A percentile compares a stretch with the other conserved stretches of the same genome.
Evolutionary conservation across 2,113 vertebrate genomes (phyloP).

Genomic region (Neoarius graeffei): DNA sequence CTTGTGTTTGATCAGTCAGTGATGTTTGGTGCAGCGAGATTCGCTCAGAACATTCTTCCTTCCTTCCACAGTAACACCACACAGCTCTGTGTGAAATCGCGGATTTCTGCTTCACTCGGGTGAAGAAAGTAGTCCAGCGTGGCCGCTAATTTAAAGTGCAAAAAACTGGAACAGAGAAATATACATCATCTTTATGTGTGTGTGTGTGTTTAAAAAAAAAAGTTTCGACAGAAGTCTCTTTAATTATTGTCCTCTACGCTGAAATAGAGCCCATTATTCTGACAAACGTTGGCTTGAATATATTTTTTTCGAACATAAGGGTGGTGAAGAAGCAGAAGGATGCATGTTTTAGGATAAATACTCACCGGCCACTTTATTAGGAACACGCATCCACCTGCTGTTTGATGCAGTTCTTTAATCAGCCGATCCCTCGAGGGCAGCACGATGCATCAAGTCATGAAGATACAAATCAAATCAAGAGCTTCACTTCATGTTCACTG

Average conservation of each 20-base stretch:
- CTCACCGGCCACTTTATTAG: too few relatives aligned
- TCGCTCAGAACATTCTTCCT: not conserved
- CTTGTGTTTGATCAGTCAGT: not conserved
- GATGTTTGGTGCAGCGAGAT: not conserved
- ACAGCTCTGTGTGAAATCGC: not conserved
- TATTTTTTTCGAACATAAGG: not conserved
- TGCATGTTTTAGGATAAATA: not conserved
- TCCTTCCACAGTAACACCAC: not conserved
- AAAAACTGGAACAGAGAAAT: not conserved
- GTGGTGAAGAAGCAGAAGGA: not conserved
- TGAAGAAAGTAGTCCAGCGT: not conserved
- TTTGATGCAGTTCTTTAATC: too few relatives aligned
- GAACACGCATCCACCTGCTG: too few relatives aligned
- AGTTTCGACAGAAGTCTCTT: not conserved
- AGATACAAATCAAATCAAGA: too few relatives aligned
- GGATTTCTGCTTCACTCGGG: not conserved
- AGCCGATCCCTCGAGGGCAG: too few relatives aligned
- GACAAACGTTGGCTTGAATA: conserved; percentile 7
- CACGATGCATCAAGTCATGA: too few relatives aligned
- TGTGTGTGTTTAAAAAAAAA: not conserved
- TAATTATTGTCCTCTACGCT: not conserved
- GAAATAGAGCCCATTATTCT: conserved; percentile 32
- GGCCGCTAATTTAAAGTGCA: conserved; percentile 4
- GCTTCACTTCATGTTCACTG: too few relatives aligned
- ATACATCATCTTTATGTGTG: not conserved